Percentiles rank a stretch among this genome's conserved stretches.
Conservation (phyloP, 2,888 invertebrate genomes). For the Agriopis aurantiaria region DNA sequence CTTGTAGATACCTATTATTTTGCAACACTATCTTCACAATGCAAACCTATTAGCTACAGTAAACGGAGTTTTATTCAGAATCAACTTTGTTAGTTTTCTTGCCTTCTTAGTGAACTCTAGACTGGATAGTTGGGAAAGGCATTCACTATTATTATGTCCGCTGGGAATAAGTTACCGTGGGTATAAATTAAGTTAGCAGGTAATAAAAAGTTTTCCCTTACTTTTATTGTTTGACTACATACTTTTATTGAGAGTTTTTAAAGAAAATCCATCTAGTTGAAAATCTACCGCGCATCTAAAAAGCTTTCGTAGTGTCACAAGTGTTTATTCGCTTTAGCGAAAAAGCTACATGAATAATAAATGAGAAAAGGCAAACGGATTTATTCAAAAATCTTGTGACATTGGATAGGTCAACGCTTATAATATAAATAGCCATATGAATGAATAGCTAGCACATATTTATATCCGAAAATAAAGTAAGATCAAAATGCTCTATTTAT, state of each 20-base stretch:
- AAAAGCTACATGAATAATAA: conserved; percentile 21
- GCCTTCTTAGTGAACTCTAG: conserved; percentile 18
- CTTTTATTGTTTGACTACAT: conserved; percentile 37
- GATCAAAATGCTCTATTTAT: conserved; percentile 12
- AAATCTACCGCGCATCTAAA: conserved; percentile 10
- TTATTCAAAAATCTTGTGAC: conserved; percentile 19
- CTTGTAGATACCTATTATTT: conserved; percentile 3
- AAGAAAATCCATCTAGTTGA: conserved; percentile 15
- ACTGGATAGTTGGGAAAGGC: conserved; percentile 13
- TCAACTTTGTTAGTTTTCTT: conserved; percentile 22
- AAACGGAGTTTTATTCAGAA: conserved; percentile 8
- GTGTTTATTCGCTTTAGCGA: conserved; percentile 20
- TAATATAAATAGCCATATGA: conserved; percentile 12
- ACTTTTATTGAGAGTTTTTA: conserved; percentile 36
- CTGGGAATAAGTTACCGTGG: conserved; percentile 39
- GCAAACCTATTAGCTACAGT: conserved; percentile 16
- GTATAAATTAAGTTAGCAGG: conserved; percentile 44
- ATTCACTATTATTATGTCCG: conserved; percentile 39
- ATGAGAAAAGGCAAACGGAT: conserved; percentile 22
- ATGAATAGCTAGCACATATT: conserved; percentile 4
- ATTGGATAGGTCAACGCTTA: conserved; percentile 23
- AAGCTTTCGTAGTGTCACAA: conserved; percentile 13
- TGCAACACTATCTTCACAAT: conserved; percentile 9
- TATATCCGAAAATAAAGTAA: conserved; percentile 11
- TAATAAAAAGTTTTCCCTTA: conserved; percentile 42